Conservation (phyloP, 1,140 invertebrate species). For the Bathynomus jamesi region DNA sequence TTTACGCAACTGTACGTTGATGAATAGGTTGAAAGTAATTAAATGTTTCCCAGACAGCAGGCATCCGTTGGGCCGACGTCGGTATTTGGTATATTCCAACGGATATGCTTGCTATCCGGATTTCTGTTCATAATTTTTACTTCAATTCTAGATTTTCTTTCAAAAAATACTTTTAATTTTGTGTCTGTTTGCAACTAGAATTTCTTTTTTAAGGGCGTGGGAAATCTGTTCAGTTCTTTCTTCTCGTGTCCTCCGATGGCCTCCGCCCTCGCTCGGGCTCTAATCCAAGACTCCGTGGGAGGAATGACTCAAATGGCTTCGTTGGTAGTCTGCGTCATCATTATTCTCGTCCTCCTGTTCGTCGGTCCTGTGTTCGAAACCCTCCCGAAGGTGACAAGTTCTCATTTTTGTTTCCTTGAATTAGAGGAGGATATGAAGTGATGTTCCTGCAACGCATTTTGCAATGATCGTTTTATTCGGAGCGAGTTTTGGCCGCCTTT, state of each 20-base stretch:
- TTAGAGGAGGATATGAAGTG: background rate
- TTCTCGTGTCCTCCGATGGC: constrained; percentile 37
- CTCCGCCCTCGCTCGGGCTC: constrained; percentile 32
- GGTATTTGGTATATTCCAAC: too few species aligned
- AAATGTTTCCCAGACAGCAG: background rate
- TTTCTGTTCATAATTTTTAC: too few species aligned
- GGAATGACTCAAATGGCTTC: constrained; percentile 36
- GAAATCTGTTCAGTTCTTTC: constrained; percentile 36
- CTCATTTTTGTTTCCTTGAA: background rate
- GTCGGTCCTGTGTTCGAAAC: constrained; percentile 30
- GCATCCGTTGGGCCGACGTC: too few species aligned
- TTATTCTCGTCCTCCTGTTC: constrained; percentile 33
- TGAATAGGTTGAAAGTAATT: background rate
- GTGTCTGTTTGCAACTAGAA: too few species aligned
- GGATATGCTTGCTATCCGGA: too few species aligned
- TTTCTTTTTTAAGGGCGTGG: constrained; percentile 42
- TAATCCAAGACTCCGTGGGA: constrained; percentile 37
- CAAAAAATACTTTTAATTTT: too few species aligned
- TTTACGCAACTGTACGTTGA: constrained; percentile 56
- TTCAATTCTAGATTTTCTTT: too few species aligned
- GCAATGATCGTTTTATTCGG: too few species aligned
- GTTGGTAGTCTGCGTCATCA: constrained; percentile 17
- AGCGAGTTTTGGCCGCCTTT: too few species aligned
- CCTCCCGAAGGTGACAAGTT: constrained; percentile 30
- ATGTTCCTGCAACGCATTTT: too few species aligned